These are phyloP conservation scores for Trissolcus basalis DNA, from an alignment of 1,140 invertebrate genomes.

Conservation along the genomic window DNA sequence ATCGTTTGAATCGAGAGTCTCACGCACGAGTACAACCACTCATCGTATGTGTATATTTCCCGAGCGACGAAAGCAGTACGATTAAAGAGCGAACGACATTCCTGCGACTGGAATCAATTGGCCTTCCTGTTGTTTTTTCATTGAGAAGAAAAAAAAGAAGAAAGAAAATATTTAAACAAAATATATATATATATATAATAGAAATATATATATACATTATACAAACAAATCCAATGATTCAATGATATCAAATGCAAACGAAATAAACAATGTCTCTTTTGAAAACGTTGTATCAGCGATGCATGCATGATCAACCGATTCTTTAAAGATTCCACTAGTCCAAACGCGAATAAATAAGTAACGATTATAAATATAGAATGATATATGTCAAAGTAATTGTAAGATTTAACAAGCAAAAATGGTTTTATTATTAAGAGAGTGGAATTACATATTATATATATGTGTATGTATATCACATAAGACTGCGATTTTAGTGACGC, in stretches of 20 bases:
- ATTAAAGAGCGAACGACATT: constrained; percentile 42
- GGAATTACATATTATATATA: constrained; percentile 52
- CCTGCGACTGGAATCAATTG: constrained; percentile 33
- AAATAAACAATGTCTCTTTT: constrained; percentile 18
- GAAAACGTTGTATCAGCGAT: constrained; percentile 21
- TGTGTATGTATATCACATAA: constrained; percentile 55
- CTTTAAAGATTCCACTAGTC: constrained; percentile 60
- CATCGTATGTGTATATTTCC: constrained; percentile 44
- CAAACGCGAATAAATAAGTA: constrained; percentile 49
- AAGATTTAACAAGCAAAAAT: constrained; percentile 36
- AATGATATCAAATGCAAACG: constrained; percentile 5
- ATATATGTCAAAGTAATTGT: constrained; percentile 27
- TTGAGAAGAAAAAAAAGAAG: too few species aligned
- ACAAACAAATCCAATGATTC: constrained; percentile 5
- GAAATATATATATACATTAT: background rate
- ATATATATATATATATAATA: constrained; percentile 12
- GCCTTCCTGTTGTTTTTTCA: constrained; percentile 20
- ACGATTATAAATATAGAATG: background rate
- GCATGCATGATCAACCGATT: constrained; percentile 40
- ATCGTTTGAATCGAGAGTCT: constrained; percentile 56
- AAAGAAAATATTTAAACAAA: background rate
- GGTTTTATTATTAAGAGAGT: constrained; percentile 49
- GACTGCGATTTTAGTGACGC: constrained; percentile 53
- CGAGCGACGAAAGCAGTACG: constrained; percentile 37
- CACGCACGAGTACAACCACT: constrained; percentile 46